These are phyloP conservation scores for Corynorhinus townsendii DNA, from an alignment of 2,113 vertebrate genomes.

Conservation along the genomic window DNA sequence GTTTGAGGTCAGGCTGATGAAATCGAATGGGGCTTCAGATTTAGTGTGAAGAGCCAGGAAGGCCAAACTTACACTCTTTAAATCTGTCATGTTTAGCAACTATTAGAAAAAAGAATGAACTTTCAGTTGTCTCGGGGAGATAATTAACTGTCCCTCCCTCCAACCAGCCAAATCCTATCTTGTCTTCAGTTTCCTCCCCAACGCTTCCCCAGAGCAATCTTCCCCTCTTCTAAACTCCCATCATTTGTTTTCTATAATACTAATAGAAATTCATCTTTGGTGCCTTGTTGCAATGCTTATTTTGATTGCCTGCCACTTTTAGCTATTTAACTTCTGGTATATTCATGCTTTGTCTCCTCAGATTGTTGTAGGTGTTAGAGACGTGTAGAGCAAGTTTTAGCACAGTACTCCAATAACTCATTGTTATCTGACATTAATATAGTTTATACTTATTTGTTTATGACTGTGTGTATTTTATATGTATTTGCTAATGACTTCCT, in stretches of 20 bases:
- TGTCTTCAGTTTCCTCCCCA: not conserved
- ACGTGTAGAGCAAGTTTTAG: no score
- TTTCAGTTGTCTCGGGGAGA: constrained; percentile 48
- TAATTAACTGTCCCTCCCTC: constrained; percentile 25
- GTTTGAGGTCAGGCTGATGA: constrained; percentile 56
- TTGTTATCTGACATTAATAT: not conserved
- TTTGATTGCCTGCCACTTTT: not conserved
- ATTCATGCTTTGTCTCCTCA: not conserved
- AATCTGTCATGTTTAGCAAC: constrained; percentile 63
- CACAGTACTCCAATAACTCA: not conserved
- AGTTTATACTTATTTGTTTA: not conserved
- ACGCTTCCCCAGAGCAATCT: not conserved
- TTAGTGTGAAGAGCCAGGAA: constrained; percentile 44
- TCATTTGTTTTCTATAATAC: not conserved
- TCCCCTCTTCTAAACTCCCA: not conserved
- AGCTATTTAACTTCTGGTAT: not conserved
- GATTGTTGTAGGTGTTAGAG: no score
- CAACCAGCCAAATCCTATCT: not conserved
- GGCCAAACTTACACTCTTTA: constrained; percentile 50
- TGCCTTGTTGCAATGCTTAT: not conserved
- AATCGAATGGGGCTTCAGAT: constrained; percentile 32
- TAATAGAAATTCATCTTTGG: not conserved
- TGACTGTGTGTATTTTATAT: not conserved
- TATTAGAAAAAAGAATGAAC: constrained; percentile 47
- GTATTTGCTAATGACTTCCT: not conserved